Conservation (phyloP, 2,113 vertebrate species). For the Hirundichthys speculiger region DNA sequence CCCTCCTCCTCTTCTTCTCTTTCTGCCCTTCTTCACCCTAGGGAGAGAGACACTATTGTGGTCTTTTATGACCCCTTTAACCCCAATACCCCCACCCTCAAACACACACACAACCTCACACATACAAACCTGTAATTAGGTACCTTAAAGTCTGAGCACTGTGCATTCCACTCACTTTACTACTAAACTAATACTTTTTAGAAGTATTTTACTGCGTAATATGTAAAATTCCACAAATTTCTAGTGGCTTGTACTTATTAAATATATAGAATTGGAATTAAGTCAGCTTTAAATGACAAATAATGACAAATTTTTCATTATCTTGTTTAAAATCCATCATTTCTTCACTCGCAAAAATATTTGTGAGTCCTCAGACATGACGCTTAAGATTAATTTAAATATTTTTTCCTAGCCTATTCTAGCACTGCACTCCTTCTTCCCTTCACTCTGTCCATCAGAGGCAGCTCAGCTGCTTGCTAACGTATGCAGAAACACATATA, state of each 20-base stretch:
- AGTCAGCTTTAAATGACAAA: background rate
- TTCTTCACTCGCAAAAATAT: background rate
- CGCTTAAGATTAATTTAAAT: background rate
- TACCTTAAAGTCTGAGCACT: conserved; percentile 21
- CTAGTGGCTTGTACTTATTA: background rate
- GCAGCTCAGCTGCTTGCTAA: conserved; percentile 2
- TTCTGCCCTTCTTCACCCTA: conserved; percentile 67
- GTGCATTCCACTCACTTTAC: background rate
- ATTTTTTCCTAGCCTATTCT: no score
- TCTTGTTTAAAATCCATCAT: background rate
- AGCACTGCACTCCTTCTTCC: no score
- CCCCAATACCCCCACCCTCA: conserved; percentile 42
- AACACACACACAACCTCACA: conserved; percentile 35
- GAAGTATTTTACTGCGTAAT: no score
- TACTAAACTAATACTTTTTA: background rate
- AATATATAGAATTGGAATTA: background rate
- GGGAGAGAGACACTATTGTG: conserved; percentile 75
- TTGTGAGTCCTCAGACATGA: background rate
- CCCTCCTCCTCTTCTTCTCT: conserved; percentile 54
- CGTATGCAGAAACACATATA: conserved; percentile 41
- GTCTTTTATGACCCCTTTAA: conserved; percentile 72
- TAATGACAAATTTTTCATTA: background rate
- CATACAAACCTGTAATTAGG: conserved; percentile 46
- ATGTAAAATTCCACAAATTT: background rate
- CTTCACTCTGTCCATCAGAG: no score